Evolutionary conservation across 2,888 invertebrate genomes (phyloP).

Genomic region (Caenorhabditis drosophilae): DNA sequence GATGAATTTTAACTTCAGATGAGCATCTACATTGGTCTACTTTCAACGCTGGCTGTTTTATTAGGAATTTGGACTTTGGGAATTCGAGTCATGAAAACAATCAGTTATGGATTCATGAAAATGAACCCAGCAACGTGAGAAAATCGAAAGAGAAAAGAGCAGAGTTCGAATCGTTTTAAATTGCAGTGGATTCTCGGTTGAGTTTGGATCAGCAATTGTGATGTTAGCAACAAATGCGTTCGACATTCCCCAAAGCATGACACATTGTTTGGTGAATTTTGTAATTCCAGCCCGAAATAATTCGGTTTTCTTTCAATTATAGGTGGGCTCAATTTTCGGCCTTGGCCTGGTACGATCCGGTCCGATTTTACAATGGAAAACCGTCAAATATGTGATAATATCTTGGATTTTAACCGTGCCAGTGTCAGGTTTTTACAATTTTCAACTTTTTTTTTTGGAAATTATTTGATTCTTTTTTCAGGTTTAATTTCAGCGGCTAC

Average conservation of each 20-base stretch:
- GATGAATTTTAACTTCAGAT: slow-evolving; percentile 7
- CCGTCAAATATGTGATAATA: slow-evolving; percentile 25
- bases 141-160: background rate
- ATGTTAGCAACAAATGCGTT: slow-evolving; percentile 93
- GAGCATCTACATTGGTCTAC: slow-evolving; percentile 16
- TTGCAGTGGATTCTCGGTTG: slow-evolving; percentile 83
- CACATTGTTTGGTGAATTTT: slow-evolving; percentile 98
- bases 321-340: slow-evolving; percentile 70
- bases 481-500: slow-evolving; percentile 24
- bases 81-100: slow-evolving; percentile 89
- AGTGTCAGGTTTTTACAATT: too few species aligned
- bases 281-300: too few species aligned
- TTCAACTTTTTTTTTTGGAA: too few species aligned
- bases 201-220: slow-evolving; percentile 92
- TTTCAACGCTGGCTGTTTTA: slow-evolving; percentile 79
- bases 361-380: slow-evolving; percentile 30
- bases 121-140: slow-evolving; percentile 37
- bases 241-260: slow-evolving; percentile 93
- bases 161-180: background rate
- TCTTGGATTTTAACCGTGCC: slow-evolving; percentile 37
- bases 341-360: slow-evolving; percentile 33
- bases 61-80: slow-evolving; percentile 94
- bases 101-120: slow-evolving; percentile 80
- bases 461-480: too few species aligned
- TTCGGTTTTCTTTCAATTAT: too few species aligned